Percentiles rank a stretch among this genome's conserved stretches.
These are phyloP conservation scores for Cistogaster globosa DNA, from an alignment of 2,888 invertebrate species.

Conservation along the genomic window DNA sequence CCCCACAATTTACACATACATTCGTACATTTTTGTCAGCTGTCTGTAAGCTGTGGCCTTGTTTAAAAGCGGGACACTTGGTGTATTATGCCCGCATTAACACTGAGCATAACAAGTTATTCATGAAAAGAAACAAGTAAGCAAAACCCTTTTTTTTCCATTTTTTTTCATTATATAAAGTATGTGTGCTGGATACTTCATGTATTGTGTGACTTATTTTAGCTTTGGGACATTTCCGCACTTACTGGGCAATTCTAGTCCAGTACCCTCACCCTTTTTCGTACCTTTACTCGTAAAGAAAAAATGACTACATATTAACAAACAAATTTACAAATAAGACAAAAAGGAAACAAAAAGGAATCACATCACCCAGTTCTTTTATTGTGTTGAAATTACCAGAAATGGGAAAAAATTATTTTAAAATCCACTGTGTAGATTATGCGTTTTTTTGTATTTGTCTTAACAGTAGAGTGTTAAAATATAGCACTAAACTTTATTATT, in stretches of 20 bases:
- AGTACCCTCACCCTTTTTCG: not conserved
- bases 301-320: conserved; percentile 77
- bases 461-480: not conserved
- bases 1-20: not conserved
- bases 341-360: conserved; percentile 15
- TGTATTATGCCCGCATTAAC: conserved; percentile 70
- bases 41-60: conserved; percentile 59
- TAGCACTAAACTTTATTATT: not conserved
- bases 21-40: not conserved
- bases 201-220: conserved; percentile 74
- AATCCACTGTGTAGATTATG: conserved; percentile 62
- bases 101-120: conserved; percentile 63
- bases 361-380: conserved; percentile 33
- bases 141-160: conserved; percentile 41
- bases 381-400: conserved; percentile 61
- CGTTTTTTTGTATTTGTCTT: conserved; percentile 6
- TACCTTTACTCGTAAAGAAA: conserved; percentile 38
- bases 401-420: conserved; percentile 48
- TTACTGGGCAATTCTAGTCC: conserved; percentile 63
- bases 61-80: conserved; percentile 69
- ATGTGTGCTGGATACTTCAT: conserved; percentile 48
- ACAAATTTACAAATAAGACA: conserved; percentile 74
- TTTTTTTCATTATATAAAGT: conserved; percentile 19
- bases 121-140: conserved; percentile 52
- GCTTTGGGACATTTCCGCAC: conserved; percentile 75